These are phyloP conservation scores for Physella acuta DNA, from an alignment of 1,140 invertebrate genomes.

Conservation along the genomic window DNA sequence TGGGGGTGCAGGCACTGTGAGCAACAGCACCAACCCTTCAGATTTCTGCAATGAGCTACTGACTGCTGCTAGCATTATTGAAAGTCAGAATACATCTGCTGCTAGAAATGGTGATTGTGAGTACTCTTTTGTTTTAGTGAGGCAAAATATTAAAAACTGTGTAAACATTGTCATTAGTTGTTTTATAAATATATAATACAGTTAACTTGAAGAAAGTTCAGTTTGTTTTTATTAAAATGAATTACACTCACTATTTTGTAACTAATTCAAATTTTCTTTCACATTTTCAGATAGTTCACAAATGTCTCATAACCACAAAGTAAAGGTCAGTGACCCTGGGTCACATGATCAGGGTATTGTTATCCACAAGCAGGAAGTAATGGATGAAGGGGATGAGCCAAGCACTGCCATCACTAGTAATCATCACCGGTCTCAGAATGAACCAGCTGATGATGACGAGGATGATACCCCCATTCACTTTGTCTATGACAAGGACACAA, in stretches of 20 bases:
- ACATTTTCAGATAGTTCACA: not conserved
- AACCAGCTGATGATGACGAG: constrained; percentile 9
- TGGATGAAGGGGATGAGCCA: not conserved
- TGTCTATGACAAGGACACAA: constrained; percentile 24
- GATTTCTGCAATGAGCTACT: constrained; percentile 31
- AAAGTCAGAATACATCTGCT: constrained; percentile 24
- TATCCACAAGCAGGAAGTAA: constrained; percentile 6
- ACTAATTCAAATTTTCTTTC: not conserved
- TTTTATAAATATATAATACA: too few relatives aligned
- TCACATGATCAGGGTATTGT: not conserved
- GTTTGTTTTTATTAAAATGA: not conserved
- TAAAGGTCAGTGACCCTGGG: not conserved
- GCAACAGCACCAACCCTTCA: constrained; percentile 5
- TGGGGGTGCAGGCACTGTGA: not conserved
- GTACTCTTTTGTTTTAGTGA: not conserved
- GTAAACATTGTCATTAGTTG: not conserved
- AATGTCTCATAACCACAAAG: constrained; percentile 13
- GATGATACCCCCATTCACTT: constrained; percentile 24
- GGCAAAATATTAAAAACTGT: not conserved
- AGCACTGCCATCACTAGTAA: not conserved
- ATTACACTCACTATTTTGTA: not conserved
- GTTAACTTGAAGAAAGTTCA: not conserved
- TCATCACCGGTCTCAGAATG: not conserved
- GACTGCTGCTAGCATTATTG: constrained; percentile 33
- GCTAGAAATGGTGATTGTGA: not conserved